A percentile compares a stretch with the other conserved stretches of the same genome.
Evolutionary conservation across 2,113 vertebrate genomes (phyloP).

Genomic region (Albula glossodonta): DNA sequence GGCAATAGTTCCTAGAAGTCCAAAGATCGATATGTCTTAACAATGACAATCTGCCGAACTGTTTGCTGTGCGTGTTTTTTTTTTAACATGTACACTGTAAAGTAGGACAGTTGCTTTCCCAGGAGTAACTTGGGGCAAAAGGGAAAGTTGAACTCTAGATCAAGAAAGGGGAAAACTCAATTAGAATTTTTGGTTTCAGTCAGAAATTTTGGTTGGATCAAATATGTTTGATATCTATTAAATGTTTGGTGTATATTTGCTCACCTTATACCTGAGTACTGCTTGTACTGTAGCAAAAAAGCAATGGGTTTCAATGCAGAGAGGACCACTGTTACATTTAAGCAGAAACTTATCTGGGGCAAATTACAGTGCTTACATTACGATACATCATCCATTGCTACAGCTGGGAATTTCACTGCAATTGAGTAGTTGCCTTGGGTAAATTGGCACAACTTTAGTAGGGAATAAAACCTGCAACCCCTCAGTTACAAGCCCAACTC

Average conservation of each 20-base stretch:
- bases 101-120: background rate
- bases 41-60: background rate
- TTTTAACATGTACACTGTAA: background rate
- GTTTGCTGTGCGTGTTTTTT: background rate
- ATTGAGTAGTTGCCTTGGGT: too few species aligned
- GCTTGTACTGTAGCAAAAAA: too few species aligned
- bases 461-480: too few species aligned
- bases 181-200: background rate
- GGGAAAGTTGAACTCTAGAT: background rate
- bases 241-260: background rate
- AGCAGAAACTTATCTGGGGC: too few species aligned
- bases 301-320: background rate
- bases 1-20: background rate
- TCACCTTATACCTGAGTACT: background rate
- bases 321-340: background rate
- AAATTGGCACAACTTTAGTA: too few species aligned
- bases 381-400: too few species aligned
- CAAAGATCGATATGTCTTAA: background rate
- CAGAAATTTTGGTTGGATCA: background rate
- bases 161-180: background rate
- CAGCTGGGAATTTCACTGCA: too few species aligned
- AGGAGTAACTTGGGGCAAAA: background rate
- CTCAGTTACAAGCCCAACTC: too few species aligned
- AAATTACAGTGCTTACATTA: too few species aligned
- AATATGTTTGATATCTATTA: too few species aligned